Evolutionary conservation across 2,797 vertebrate species (phyloP), one percentile per base, ranked within the genome.

Genomic region (Salmo trutta): DNA sequence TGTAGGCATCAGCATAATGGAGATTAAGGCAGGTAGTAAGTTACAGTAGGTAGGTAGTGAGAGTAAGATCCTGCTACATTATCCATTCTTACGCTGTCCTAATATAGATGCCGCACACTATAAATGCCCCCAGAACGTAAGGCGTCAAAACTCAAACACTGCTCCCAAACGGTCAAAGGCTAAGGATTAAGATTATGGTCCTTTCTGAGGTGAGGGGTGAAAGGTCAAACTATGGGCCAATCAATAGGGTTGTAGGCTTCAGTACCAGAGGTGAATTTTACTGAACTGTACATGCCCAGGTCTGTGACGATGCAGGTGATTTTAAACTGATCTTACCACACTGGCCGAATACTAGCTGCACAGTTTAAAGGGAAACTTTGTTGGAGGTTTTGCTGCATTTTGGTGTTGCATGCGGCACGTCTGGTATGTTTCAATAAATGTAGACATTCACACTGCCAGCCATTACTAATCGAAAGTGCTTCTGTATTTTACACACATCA

Each of bases 401-500:
- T 51, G n/a, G 7, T 74, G 15, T 41, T 21, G 8, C 51, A 65
- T 27, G n/a, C 24, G 41, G 41, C 41, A 47, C 10, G 41, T 47
- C 41, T 47, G 41, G 17, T 17, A 24, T 17, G 29, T 79, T 77
- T 81, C 69, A 77, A n/a, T 69, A 62, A 75, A 76, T 67, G 51
- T 17, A 54, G 62, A 71, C 47, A 51, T 79, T 81, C 67, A 68
- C 64, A 64, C 70, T 64, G 76, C 74, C 78, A 73, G 72, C 74
- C 52, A 62, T 41, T 74, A 41, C 53, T 73, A 81, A 85, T 82
- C 54, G 7, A 78, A 85, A 81, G 70, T 14, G 67, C 73, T 74
- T 79, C 77, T 77, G n/a, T 74, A 80, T 76, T 88, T 79, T 73
- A 64, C 76, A 78, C 82, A 89, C 82, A 82, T 67, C 77, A 75